Base-by-base conservation (phyloP, 2,113 vertebrate genomes). In the Bujurquina vittata region DNA sequence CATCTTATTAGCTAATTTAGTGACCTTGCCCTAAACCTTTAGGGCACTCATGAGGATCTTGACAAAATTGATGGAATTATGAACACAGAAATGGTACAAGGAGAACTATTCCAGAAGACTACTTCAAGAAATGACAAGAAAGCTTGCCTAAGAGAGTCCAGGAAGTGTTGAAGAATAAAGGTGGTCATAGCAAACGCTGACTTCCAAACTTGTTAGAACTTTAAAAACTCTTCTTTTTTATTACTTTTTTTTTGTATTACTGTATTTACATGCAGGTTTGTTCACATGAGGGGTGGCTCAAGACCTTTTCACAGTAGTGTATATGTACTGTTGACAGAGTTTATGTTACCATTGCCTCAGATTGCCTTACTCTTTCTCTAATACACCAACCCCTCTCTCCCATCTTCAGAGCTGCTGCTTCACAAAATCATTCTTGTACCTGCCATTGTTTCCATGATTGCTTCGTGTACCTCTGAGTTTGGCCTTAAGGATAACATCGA, bases 401-500 rank as follows among this genome's bases (percentile, higher is more conserved):
- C 26, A 20, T 84, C 79, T 88, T 57, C 76, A 67, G 80, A 69
- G 61, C 76, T 49, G 65, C 61, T 80, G 65, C 84, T 81, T 69
- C 72, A 87, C 85, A 86, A 90, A 84, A 87, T 88, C 79, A 78
- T 75, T 86, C 74, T 81, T 90, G 84, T 87, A 85, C 83, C 81
- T 86, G 85, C 84, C 86, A 83, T 88, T 92, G 88, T 91, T 87
- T 88, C 81, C 88, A 85, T 90, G 84, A 92, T 92, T 86, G 89
- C 84, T 89, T 93, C 91, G 84, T 93, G 87, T 91, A 91, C 83
- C 84, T 89, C 75, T 74, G 80, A 88, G 83, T 95, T 88, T 91
- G 83, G 84, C 92, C 91, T 93, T 78, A 80, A 92, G 94, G 88
- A 90, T 79, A 88, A 82, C 85, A 95, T 96, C 77, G 91, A 94